Percentiles rank a stretch among this genome's conserved stretches.
These are phyloP conservation scores for Drosophila rubida DNA, from an alignment of 2,888 invertebrate genomes.

Conservation along the genomic window DNA sequence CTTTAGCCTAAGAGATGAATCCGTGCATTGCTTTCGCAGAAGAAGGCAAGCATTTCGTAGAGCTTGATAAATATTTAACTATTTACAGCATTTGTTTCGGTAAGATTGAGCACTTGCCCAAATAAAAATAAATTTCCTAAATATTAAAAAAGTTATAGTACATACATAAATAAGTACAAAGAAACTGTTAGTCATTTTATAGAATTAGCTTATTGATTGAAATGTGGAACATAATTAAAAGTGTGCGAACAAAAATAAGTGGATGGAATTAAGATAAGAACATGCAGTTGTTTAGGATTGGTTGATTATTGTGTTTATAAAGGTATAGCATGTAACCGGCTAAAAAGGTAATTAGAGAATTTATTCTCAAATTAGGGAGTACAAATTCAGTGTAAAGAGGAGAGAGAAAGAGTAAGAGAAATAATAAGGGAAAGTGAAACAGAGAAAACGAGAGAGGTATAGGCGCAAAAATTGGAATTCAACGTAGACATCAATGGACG, in stretches of 20 bases:
- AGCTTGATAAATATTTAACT: slow-evolving; percentile 55
- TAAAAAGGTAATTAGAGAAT: slow-evolving; percentile 12
- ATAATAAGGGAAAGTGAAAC: slow-evolving; percentile 24
- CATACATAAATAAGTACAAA: slow-evolving; percentile 28
- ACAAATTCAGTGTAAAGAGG: slow-evolving; percentile 16
- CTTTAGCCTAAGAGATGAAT: slow-evolving; percentile 30
- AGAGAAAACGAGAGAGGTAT: slow-evolving; percentile 37
- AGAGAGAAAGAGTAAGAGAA: slow-evolving; percentile 20
- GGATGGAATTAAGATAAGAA: slow-evolving; percentile 16
- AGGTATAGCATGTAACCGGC: slow-evolving; percentile 7
- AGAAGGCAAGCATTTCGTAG: slow-evolving; percentile 61
- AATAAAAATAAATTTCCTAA: slow-evolving; percentile 27
- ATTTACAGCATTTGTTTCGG: slow-evolving; percentile 53
- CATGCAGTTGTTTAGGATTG: slow-evolving; percentile 29
- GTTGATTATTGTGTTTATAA: slow-evolving; percentile 27
- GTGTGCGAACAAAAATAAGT: slow-evolving; percentile 30
- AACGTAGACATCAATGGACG: slow-evolving; percentile 55
- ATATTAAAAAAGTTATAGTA: slow-evolving; percentile 29
- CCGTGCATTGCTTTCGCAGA: slow-evolving; percentile 70
- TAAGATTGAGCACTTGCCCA: slow-evolving; percentile 42
- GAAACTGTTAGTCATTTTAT: slow-evolving; percentile 39
- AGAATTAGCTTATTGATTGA: slow-evolving; percentile 8
- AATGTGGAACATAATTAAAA: slow-evolving; percentile 11
- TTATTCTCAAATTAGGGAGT: slow-evolving; percentile 32
- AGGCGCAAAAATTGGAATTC: slow-evolving; percentile 51